A percentile compares a stretch with the other conserved stretches of the same genome.
phyloP scores from a whole-genome alignment of 35 echinoderm and acorn worm genomes.

The Lytechinus variegatus region DNA sequence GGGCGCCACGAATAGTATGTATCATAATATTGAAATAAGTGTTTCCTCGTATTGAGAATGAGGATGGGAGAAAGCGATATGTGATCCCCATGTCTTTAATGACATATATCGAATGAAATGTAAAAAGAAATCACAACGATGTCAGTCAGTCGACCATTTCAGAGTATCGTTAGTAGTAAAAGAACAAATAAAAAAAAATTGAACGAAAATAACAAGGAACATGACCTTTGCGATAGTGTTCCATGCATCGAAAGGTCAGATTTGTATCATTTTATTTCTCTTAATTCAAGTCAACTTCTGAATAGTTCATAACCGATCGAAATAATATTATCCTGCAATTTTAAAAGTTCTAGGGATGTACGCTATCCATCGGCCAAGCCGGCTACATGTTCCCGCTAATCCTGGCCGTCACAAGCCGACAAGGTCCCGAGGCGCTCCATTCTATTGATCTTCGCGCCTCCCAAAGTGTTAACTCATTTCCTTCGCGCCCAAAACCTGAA shows the following conservation, averaged over 20 bases:
- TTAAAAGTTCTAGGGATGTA: background rate
- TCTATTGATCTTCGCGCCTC: slow-evolving; percentile 30
- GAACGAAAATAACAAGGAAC: background rate
- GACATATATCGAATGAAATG: too few relatives aligned
- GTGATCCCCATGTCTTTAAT: too few relatives aligned
- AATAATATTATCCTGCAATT: slow-evolving; percentile 11
- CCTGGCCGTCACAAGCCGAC: slow-evolving; percentile 18
- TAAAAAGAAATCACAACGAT: too few relatives aligned
- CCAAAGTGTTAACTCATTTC: slow-evolving; percentile 42
- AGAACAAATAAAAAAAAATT: background rate
- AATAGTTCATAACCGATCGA: slow-evolving; percentile 3
- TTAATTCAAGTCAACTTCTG: background rate
- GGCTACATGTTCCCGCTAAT: background rate
- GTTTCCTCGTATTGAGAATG: too few relatives aligned
- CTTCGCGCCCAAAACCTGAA: slow-evolving; percentile 39
- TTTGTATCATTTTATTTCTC: background rate
- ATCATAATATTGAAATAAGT: too few relatives aligned
- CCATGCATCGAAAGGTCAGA: background rate
- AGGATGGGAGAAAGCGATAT: too few relatives aligned
- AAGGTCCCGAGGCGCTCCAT: slow-evolving; percentile 15
- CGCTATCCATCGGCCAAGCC: background rate
- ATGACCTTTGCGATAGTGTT: background rate
- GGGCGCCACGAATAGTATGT: too few relatives aligned
- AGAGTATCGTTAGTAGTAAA: background rate
- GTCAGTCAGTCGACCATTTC: too few relatives aligned